Conservation (phyloP, 2,113 vertebrate species). For the Cyanistes caeruleus region DNA sequence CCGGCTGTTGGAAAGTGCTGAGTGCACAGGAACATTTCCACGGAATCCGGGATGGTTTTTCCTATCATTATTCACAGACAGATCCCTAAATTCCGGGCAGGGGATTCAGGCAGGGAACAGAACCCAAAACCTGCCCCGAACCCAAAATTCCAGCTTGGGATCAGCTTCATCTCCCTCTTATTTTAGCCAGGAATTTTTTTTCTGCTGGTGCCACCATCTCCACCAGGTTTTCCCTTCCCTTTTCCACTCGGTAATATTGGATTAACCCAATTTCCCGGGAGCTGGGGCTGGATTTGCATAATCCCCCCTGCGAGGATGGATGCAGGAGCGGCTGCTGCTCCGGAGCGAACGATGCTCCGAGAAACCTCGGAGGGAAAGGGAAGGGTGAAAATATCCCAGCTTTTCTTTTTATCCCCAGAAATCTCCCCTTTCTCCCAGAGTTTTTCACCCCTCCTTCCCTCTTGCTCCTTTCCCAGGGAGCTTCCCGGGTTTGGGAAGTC, state of each 20-base stretch:
- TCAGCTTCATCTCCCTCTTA: fast-evolving
- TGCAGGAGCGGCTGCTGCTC: neutral
- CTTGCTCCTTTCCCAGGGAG: neutral
- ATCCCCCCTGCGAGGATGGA: slow-evolving; percentile 51
- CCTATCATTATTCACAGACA: neutral
- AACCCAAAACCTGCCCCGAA: fast-evolving
- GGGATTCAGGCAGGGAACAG: neutral
- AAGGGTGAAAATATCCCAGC: neutral
- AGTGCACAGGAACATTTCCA: neutral
- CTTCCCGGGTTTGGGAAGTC: fast-evolving
- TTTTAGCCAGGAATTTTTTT: neutral
- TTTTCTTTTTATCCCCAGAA: slow-evolving; percentile 15
- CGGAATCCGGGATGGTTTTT: neutral
- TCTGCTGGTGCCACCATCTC: fast-evolving
- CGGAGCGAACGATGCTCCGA: slow-evolving; percentile 16
- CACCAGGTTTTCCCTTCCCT: neutral
- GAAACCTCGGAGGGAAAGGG: neutral
- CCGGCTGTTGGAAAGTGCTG: fast-evolving
- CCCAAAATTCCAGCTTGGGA: neutral
- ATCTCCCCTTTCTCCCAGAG: neutral
- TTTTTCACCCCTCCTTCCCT: neutral
- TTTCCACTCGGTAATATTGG: slow-evolving; percentile 75
- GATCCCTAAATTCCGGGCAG: neutral
- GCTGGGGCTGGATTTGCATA: slow-evolving; percentile 78
- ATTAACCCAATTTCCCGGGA: slow-evolving; percentile 79